These are phyloP conservation scores for Stercorarius parasiticus DNA, from an alignment of 2,113 vertebrate species.

Conservation along the genomic window DNA sequence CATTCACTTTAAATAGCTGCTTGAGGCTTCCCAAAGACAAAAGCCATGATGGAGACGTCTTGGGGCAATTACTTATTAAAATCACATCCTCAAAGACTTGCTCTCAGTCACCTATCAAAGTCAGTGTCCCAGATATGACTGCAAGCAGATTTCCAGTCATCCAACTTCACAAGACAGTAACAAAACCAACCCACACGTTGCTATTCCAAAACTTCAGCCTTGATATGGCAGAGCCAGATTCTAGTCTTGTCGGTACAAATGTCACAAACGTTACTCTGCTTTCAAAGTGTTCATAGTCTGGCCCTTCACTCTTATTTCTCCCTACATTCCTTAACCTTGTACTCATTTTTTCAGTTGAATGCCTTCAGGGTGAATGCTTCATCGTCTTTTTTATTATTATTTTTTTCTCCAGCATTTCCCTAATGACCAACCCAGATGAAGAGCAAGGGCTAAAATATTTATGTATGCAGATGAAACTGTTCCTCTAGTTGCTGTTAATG, in stretches of 20 bases:
- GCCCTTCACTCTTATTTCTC: neutral
- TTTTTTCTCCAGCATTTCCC: neutral
- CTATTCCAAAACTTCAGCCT: neutral
- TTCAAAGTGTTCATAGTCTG: neutral
- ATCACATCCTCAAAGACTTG: neutral
- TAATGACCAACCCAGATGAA: conserved; percentile 12
- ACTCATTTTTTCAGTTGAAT: neutral
- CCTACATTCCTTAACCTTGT: neutral
- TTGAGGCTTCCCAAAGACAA: neutral
- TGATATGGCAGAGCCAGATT: neutral
- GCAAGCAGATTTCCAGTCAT: neutral
- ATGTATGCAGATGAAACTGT: conserved; percentile 31
- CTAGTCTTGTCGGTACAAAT: neutral
- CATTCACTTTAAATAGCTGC: neutral
- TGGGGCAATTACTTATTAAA: neutral
- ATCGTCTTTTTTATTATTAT: neutral
- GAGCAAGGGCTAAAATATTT: conserved; percentile 25
- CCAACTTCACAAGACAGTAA: neutral
- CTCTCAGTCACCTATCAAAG: neutral
- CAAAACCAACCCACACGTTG: neutral
- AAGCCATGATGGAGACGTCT: neutral
- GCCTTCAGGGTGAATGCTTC: neutral
- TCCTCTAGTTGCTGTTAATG: conserved; percentile 31
- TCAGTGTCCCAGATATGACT: neutral
- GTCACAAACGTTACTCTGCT: neutral